Base-by-base conservation (phyloP, 1,140 invertebrate species). In the Heliconius eleuchia region DNA sequence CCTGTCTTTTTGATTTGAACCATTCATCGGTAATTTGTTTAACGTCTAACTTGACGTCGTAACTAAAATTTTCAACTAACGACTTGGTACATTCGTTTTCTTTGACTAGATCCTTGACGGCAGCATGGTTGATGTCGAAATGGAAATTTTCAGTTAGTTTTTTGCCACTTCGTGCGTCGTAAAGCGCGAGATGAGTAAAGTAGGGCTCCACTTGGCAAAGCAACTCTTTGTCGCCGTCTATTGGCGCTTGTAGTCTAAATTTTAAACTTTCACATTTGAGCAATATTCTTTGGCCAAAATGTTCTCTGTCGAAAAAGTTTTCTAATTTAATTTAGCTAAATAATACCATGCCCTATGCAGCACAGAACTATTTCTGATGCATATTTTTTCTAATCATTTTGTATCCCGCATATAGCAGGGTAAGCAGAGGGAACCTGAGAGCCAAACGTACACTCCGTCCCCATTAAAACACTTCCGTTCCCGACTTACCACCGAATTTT, bases 141-240 rank as follows among this genome's bases (percentile, higher is more conserved):
- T 98, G 97, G 94, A 99, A 99, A 92, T 98, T 98, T 93, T 99
- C 98, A 1, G 98, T 98, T 30, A 99, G 95, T 94, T 99, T 99
- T 85, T 96, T 96, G 18, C 97, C 97, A 81, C 96, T 96, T 87
- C 97, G 96, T 2, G 97, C 97, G 95, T 99, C 98, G 91, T 97
- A 99, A 7, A 99, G 90, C 72, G 97, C 96, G 71, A 99, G 94
- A 13, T 97, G 96, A 6, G 98, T 97, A 85, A 98, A 97, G 92
- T 99, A 99, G 3, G 98, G 98, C 88, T 99, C 98, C 46, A 99
- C 97, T 95, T 98, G 98, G 86, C 96, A 97, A 27, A 97, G 87
- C 83, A 97, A 94, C 78, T 97, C 97, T 82, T 96, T 97, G 74
- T 98, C 97, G 50, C 95, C 96, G 82, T 97, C 96, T 71, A 98